phyloP scores from a whole-genome alignment of 1,140 invertebrate genomes.

The Cecropterus lyciades region DNA sequence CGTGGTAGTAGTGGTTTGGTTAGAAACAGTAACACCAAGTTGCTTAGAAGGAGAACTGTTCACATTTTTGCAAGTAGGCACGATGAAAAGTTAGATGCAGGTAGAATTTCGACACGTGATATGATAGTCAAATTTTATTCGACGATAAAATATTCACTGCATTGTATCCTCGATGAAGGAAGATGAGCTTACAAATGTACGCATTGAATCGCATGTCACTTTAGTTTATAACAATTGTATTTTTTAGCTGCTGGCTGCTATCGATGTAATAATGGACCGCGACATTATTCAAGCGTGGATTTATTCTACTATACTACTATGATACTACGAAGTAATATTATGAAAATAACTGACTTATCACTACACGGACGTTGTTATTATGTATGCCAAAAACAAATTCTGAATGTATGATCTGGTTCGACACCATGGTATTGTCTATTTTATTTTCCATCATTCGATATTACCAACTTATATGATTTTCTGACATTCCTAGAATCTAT shows the following conservation, averaged over 20 bases:
- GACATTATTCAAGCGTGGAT: not conserved
- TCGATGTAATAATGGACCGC: not conserved
- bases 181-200: not conserved
- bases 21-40: not conserved
- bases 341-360: too few relatives aligned
- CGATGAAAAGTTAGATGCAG: not conserved
- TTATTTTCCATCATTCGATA: too few relatives aligned
- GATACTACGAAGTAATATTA: too few relatives aligned
- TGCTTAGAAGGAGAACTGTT: not conserved
- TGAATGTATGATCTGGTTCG: too few relatives aligned
- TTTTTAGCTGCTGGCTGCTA: not conserved
- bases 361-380: too few relatives aligned
- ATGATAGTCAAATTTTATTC: not conserved
- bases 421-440: too few relatives aligned
- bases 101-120: not conserved
- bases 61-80: not conserved
- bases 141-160: not conserved
- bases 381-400: too few relatives aligned
- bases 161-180: not conserved
- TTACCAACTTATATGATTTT: too few relatives aligned
- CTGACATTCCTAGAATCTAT: too few relatives aligned
- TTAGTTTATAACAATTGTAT: not conserved
- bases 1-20: conserved; percentile 3
- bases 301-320: too few relatives aligned
- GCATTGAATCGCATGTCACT: not conserved